phyloP scores from a whole-genome alignment of 2,888 invertebrate species.

The Ormyrus rosae region DNA sequence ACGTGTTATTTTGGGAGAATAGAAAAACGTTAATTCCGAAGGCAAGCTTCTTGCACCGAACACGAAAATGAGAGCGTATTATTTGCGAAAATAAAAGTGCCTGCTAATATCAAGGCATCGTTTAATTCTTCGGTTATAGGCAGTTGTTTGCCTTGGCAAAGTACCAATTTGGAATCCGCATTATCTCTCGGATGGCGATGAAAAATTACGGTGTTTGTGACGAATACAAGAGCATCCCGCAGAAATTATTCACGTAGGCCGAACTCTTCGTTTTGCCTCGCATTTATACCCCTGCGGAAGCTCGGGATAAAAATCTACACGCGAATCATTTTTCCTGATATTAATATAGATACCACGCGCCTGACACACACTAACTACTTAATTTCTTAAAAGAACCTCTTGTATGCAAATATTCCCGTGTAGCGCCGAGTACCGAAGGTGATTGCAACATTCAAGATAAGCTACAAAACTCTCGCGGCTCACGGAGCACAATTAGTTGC shows the following conservation, averaged over 20 bases:
- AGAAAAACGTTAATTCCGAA: no score
- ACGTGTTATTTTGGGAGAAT: no score
- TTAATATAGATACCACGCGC: slow-evolving; percentile 52
- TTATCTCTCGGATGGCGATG: slow-evolving; percentile 44
- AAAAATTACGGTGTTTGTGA: slow-evolving; percentile 52
- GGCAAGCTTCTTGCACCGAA: not conserved
- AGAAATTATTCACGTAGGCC: slow-evolving; percentile 42
- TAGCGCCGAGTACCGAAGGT: slow-evolving; percentile 5
- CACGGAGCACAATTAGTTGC: slow-evolving; percentile 47
- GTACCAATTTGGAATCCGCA: slow-evolving; percentile 51
- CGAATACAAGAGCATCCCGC: slow-evolving; percentile 34
- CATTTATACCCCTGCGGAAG: slow-evolving; percentile 44
- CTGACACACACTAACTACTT: slow-evolving; percentile 52
- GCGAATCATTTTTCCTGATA: slow-evolving; percentile 52
- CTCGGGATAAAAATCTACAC: slow-evolving; percentile 54
- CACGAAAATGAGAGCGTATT: slow-evolving; percentile 21
- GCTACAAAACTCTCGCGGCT: slow-evolving; percentile 21
- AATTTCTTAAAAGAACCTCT: slow-evolving; percentile 52
- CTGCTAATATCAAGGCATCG: slow-evolving; percentile 41
- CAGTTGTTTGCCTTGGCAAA: slow-evolving; percentile 52
- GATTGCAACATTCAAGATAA: slow-evolving; percentile 45
- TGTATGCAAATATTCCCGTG: slow-evolving; percentile 54
- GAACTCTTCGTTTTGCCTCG: slow-evolving; percentile 42
- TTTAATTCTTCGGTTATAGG: slow-evolving; percentile 47
- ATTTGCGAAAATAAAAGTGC: slow-evolving; percentile 49